Conservation (phyloP, 2,888 invertebrate genomes). For the Pherbina coryleti region DNA sequence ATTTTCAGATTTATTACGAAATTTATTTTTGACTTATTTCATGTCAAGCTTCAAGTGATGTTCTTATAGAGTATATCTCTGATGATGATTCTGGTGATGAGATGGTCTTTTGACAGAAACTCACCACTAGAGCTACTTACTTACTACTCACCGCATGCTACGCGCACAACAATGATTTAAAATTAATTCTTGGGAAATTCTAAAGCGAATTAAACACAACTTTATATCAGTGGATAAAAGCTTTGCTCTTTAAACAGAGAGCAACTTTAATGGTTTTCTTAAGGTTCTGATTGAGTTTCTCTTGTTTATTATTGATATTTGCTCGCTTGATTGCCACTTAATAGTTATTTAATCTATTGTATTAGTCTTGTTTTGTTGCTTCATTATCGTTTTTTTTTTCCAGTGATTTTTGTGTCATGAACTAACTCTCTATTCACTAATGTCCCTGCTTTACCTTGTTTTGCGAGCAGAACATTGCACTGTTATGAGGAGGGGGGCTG, state of each 20-base stretch:
- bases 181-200: too few species aligned
- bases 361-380: background rate
- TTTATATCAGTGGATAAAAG: too few species aligned
- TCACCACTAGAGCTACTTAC: too few species aligned
- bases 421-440: background rate
- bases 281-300: background rate
- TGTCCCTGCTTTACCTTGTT: too few species aligned
- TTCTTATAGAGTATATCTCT: too few species aligned
- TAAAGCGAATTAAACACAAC: too few species aligned
- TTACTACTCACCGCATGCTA: too few species aligned
- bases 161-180: too few species aligned
- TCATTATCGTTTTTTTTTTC: background rate
- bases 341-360: slow-evolving; percentile 1
- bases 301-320: background rate
- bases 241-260: background rate
- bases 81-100: too few species aligned
- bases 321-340: slow-evolving; percentile 2
- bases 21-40: background rate
- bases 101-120: too few species aligned
- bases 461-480: background rate
- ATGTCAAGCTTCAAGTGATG: background rate
- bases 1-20: background rate
- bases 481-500: too few species aligned
- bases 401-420: background rate
- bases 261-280: background rate